Conservation (phyloP, 1,140 invertebrate species). For the Tribolium madens region DNA sequence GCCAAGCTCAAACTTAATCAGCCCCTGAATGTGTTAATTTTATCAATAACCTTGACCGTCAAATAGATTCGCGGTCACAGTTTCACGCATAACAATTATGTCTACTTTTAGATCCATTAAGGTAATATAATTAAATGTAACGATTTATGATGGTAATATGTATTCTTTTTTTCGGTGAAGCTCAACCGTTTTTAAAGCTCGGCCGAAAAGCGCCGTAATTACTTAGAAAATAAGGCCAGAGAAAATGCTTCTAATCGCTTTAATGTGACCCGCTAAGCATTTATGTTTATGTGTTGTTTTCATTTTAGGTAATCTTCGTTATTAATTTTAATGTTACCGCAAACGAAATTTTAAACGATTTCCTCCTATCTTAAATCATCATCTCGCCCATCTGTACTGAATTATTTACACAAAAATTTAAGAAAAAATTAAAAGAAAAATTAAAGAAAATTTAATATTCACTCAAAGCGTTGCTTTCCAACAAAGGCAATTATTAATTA, state of each 20-base stretch:
- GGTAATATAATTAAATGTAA: slow-evolving; percentile 23
- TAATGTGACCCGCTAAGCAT: slow-evolving; percentile 29
- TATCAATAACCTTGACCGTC: slow-evolving; percentile 24
- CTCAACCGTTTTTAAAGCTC: slow-evolving; percentile 21
- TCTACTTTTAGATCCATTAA: slow-evolving; percentile 29
- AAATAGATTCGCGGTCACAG: slow-evolving; percentile 12
- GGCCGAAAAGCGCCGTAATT: slow-evolving; percentile 8
- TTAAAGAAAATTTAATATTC: too few species aligned
- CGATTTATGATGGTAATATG: slow-evolving; percentile 26
- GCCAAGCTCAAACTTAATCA: slow-evolving; percentile 11
- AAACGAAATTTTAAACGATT: slow-evolving; percentile 1
- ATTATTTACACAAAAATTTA: background rate
- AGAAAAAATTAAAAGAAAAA: too few species aligned
- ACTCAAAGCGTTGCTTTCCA: too few species aligned
- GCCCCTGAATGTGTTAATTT: background rate
- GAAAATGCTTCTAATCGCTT: slow-evolving; percentile 37
- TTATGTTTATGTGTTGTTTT: slow-evolving; percentile 38
- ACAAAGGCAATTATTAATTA: background rate
- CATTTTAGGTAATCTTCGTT: slow-evolving; percentile 35
- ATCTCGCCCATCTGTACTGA: background rate
- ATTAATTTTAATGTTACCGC: slow-evolving; percentile 18
- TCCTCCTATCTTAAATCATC: background rate
- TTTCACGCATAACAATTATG: slow-evolving; percentile 12
- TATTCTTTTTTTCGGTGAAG: slow-evolving; percentile 24
- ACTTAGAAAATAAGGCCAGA: slow-evolving; percentile 32